Conservation (phyloP, 2,113 vertebrate genomes). For the Paradoxurus hermaphroditus region DNA sequence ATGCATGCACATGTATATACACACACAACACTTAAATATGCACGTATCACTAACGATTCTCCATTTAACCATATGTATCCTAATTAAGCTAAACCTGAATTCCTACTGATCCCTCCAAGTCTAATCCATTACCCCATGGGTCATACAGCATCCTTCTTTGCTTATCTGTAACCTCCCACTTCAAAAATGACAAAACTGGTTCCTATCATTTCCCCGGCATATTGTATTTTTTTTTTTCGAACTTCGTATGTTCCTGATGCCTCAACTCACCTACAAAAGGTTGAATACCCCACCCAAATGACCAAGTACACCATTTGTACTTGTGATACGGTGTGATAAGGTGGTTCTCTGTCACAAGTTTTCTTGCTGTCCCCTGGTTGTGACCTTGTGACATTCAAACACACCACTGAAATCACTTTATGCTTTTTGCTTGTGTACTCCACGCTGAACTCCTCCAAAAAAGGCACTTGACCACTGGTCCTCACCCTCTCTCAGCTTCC, state of each 20-base stretch:
- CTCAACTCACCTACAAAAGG: neutral
- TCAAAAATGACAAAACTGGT: neutral
- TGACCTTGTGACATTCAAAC: neutral
- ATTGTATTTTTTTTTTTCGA: neutral
- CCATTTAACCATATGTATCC: neutral
- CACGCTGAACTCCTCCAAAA: neutral
- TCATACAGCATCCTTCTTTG: neutral
- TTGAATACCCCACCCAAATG: neutral
- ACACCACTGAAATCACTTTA: neutral
- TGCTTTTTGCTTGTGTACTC: neutral
- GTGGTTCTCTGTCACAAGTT: neutral
- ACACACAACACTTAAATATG: neutral
- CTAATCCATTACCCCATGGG: neutral
- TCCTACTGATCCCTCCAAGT: neutral
- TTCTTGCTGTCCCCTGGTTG: neutral
- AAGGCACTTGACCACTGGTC: neutral
- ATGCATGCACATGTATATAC: neutral
- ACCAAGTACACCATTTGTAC: neutral
- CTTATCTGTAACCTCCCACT: neutral
- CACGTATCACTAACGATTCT: neutral
- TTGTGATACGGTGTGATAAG: neutral
- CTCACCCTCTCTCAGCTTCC: neutral
- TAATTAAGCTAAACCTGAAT: neutral
- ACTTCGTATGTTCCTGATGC: neutral
- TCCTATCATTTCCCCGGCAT: neutral